Percentiles rank a stretch among this genome's conserved stretches.
Evolutionary conservation across 1,140 invertebrate genomes (phyloP).

Genomic region (Oncopodura yosiiana): DNA sequence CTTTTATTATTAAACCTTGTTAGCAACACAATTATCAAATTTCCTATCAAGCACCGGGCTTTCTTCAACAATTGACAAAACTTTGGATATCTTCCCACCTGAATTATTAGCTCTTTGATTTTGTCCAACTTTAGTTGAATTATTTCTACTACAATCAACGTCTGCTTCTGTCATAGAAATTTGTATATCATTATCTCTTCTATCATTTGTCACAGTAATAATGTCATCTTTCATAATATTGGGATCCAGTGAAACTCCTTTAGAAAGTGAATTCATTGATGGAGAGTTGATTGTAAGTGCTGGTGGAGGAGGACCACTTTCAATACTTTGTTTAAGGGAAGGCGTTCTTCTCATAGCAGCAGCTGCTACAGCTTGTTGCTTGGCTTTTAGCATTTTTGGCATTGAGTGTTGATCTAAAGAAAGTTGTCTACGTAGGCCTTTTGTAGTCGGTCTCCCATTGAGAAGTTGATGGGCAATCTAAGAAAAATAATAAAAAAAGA

Average conservation of each 20-base stretch:
- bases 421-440: constrained; percentile 32
- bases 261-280: not conserved
- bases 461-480: constrained; percentile 34
- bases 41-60: constrained; percentile 10
- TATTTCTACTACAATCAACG: too few relatives aligned
- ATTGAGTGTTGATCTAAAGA: constrained; percentile 29
- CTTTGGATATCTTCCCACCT: constrained; percentile 9
- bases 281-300: not conserved
- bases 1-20: too few relatives aligned
- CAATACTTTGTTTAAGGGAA: constrained; percentile 27
- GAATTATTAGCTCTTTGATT: not conserved
- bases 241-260: too few relatives aligned
- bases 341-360: constrained; percentile 23
- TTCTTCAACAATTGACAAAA: constrained; percentile 21
- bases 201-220: too few relatives aligned
- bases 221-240: too few relatives aligned
- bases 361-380: not conserved
- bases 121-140: too few relatives aligned
- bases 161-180: too few relatives aligned
- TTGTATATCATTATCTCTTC: too few relatives aligned
- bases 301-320: not conserved
- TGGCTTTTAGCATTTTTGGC: constrained; percentile 11
- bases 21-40: not conserved
- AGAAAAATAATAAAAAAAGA: constrained; percentile 8
- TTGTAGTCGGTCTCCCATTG: constrained; percentile 30